These are phyloP conservation scores for Mastacembelus armatus DNA, from an alignment of 2,797 vertebrate species.

Conservation along the genomic window DNA sequence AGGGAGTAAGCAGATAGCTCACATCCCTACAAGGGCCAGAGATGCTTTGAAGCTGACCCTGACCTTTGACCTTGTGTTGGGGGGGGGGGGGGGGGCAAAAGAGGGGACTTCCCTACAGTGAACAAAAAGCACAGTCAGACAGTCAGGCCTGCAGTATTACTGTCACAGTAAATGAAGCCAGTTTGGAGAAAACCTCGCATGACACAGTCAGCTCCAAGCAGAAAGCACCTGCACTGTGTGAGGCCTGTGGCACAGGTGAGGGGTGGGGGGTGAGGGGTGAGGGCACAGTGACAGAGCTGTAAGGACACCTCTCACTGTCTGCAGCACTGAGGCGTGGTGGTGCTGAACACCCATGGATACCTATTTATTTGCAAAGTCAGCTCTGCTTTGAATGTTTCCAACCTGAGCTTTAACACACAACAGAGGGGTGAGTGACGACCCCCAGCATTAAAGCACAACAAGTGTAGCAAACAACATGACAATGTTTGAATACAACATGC, in stretches of 20 bases:
- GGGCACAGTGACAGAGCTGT: no score
- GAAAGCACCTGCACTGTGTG: slow-evolving; percentile 53
- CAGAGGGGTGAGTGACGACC: slow-evolving; percentile 37
- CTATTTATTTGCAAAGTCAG: slow-evolving; percentile 42
- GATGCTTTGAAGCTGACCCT: slow-evolving; percentile 34
- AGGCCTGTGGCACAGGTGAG: slow-evolving; percentile 23
- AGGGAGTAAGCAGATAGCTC: background rate
- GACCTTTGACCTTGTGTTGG: slow-evolving; percentile 42
- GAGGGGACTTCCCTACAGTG: slow-evolving; percentile 15
- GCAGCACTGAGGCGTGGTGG: slow-evolving; percentile 27
- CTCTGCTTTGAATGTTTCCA: slow-evolving; percentile 24
- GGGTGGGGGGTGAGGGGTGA: no score
- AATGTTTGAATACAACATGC: no score
- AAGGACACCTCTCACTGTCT: no score
- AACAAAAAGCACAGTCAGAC: slow-evolving; percentile 22
- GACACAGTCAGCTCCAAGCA: slow-evolving; percentile 22
- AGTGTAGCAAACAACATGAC: no score
- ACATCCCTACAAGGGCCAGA: background rate
- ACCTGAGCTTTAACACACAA: slow-evolving; percentile 58
- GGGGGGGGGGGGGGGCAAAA: background rate
- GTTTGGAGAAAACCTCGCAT: slow-evolving; percentile 3
- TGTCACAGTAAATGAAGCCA: slow-evolving; percentile 16
- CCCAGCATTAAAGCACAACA: background rate
- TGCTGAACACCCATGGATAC: slow-evolving; percentile 58
- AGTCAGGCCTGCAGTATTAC: background rate